A percentile compares a stretch with the other conserved stretches of the same genome.
Evolutionary conservation across 2,888 invertebrate genomes (phyloP).

Genomic region (Nebria salina): DNA sequence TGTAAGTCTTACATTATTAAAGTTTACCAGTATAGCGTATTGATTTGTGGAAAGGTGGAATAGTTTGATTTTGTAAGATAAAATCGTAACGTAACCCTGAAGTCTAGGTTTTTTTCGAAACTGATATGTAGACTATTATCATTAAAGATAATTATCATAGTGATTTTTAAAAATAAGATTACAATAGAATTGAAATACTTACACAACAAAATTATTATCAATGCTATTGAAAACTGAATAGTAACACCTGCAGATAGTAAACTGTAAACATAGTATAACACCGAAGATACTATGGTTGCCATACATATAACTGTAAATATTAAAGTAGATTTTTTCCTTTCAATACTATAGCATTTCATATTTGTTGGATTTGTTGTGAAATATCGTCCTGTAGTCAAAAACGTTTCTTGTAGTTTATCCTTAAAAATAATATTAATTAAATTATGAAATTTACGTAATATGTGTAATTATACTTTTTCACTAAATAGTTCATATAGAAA

Average conservation of each 20-base stretch:
- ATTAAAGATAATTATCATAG: no score
- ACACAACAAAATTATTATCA: conserved; percentile 57
- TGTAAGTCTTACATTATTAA: no score
- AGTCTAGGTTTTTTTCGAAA: no score
- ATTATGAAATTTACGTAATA: conserved; percentile 33
- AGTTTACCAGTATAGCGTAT: no score
- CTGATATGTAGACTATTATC: no score
- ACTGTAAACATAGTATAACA: conserved; percentile 59
- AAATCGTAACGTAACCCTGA: no score
- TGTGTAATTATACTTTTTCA: conserved; percentile 72
- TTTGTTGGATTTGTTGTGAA: conserved; percentile 54
- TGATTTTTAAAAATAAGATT: no score
- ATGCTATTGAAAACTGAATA: conserved; percentile 54
- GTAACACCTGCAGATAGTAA: conserved; percentile 58
- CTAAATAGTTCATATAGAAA: conserved; percentile 87
- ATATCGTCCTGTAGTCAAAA: conserved; percentile 27
- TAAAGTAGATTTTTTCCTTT: conserved; percentile 51
- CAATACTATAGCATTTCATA: conserved; percentile 52
- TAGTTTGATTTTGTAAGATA: no score
- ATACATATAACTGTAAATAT: conserved; percentile 58
- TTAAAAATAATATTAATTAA: conserved; percentile 31
- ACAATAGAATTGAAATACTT: conserved; percentile 50
- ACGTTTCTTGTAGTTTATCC: conserved; percentile 57
- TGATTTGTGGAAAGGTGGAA: no score
- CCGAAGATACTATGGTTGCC: conserved; percentile 70